Evolutionary conservation across 1,140 invertebrate genomes (phyloP), one percentile per base, ranked within the genome.

Genomic region (Drosophila takahashii): DNA sequence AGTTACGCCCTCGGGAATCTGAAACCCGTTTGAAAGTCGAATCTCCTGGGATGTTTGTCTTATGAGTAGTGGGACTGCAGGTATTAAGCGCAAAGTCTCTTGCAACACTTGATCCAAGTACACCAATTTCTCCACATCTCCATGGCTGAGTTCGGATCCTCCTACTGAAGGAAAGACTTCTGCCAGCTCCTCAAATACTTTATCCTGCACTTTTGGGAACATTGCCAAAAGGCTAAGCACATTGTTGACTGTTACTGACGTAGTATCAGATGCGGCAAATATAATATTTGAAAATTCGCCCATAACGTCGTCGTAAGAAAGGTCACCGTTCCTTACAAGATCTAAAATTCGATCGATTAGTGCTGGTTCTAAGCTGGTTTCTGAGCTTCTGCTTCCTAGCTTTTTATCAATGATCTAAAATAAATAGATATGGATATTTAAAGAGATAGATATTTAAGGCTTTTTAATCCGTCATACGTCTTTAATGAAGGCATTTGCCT

Each of bases 51-150:
- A 16, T 4, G 41, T 42, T 42, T 42, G 41, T 9, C 41, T 42
- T 42, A 42, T 42, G 16, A 42, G 10, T 1, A 42, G 16, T 9
- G 41, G 90, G 41, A 91, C 27, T 0, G 81, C 42, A 10, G 90
- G 61, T 39, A 92, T 87, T 6, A 90, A 48, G 75, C 95, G 91
- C 52, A 95, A 66, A 8, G 93, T 93, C 90, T 96, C 95, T 75
- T 95, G 95, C 4, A 96, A 92, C 3, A 94, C 93, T 64, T 93
- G 93, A 59, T 95, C 95, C 15, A 95, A 92, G 69, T 95, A 95
- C 41, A 18, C 16, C 4, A 42, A 42, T 18, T 42, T 42, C 9
- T 18, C 41, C 16, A 42, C 8, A 10, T 18, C 16, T 9, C 3
- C 15, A 10, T 42, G 15, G 8, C 15, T 18, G 0, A 18, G 15